Conservation (phyloP, 1,140 invertebrate species). For the Heliconius hewitsoni region DNA sequence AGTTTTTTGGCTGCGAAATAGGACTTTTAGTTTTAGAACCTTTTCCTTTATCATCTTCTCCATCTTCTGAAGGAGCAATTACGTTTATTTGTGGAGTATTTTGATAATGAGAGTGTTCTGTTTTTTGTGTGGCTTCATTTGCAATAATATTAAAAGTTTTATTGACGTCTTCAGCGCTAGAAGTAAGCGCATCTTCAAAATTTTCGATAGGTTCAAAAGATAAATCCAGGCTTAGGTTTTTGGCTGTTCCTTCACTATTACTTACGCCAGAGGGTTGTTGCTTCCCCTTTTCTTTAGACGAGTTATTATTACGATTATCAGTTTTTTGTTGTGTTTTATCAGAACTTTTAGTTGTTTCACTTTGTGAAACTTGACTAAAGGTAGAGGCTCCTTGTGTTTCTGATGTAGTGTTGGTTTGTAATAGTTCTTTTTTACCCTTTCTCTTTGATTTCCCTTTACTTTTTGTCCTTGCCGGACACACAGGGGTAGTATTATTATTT, state of each 20-base stretch:
- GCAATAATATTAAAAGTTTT: slow-evolving; percentile 75
- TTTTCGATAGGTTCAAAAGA: slow-evolving; percentile 66
- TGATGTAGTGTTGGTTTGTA: slow-evolving; percentile 24
- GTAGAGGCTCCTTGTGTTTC: slow-evolving; percentile 21
- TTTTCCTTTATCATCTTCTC: slow-evolving; percentile 40
- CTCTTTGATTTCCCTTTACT: slow-evolving; percentile 67
- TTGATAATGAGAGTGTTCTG: slow-evolving; percentile 35
- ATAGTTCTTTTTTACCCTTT: slow-evolving; percentile 58
- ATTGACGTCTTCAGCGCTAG: slow-evolving; percentile 69
- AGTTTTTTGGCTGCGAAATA: slow-evolving; percentile 80
- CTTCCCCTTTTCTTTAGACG: slow-evolving; percentile 54
- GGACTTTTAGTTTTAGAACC: slow-evolving; percentile 53
- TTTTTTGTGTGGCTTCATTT: slow-evolving; percentile 53
- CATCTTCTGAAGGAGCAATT: slow-evolving; percentile 59
- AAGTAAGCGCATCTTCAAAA: slow-evolving; percentile 74
- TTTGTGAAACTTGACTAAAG: slow-evolving; percentile 28
- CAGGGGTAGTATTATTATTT: slow-evolving; percentile 37
- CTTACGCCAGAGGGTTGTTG: slow-evolving; percentile 45
- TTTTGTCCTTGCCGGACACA: slow-evolving; percentile 63
- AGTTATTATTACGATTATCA: slow-evolving; percentile 31
- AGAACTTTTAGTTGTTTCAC: slow-evolving; percentile 49
- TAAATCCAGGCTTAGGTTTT: slow-evolving; percentile 25
- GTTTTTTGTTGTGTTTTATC: slow-evolving; percentile 51
- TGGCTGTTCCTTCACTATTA: background rate
- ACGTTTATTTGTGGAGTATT: slow-evolving; percentile 67